phyloP scores from a whole-genome alignment of 1,140 invertebrate genomes.

The Sitobion miscanthi region DNA sequence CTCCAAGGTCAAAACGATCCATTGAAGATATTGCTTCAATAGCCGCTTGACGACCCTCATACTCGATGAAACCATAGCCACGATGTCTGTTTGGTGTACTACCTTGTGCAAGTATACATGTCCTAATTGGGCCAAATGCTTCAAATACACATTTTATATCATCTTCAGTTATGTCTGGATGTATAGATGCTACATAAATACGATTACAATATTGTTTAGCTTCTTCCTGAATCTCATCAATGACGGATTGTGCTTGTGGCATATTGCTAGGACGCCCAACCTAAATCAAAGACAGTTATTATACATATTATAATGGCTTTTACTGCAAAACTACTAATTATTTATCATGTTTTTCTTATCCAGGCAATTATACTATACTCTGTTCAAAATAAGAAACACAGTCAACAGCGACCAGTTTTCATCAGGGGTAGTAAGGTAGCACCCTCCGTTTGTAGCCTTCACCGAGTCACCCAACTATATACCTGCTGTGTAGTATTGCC shows the following conservation, averaged over 20 bases:
- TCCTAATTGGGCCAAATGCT: conserved; percentile 96
- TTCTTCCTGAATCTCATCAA: conserved; percentile 98
- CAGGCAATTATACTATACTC: not conserved
- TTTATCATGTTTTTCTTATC: not conserved
- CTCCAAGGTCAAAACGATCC: conserved; percentile 99
- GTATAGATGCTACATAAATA: conserved; percentile 97
- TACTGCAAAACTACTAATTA: not conserved
- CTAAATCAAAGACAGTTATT: conserved; percentile 39
- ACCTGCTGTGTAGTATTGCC: too few species aligned
- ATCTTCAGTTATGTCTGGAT: conserved; percentile 94
- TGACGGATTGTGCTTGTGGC: conserved; percentile 98
- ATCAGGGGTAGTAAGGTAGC: too few species aligned
- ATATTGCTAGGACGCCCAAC: conserved; percentile 97
- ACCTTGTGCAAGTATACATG: conserved; percentile 88
- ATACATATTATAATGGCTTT: not conserved
- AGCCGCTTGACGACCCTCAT: conserved; percentile 90
- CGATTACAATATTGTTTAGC: conserved; percentile 93
- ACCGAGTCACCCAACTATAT: too few species aligned
- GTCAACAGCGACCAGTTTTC: too few species aligned
- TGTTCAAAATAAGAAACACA: too few species aligned
- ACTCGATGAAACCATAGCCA: conserved; percentile 99
- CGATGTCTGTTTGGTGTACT: conserved; percentile 86
- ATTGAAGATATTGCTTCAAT: conserved; percentile 97
- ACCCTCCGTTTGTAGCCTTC: too few species aligned
- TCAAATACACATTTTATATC: conserved; percentile 99